phyloP scores from a whole-genome alignment of 2,797 vertebrate genomes.

The Kryptolebias ocellatus region DNA sequence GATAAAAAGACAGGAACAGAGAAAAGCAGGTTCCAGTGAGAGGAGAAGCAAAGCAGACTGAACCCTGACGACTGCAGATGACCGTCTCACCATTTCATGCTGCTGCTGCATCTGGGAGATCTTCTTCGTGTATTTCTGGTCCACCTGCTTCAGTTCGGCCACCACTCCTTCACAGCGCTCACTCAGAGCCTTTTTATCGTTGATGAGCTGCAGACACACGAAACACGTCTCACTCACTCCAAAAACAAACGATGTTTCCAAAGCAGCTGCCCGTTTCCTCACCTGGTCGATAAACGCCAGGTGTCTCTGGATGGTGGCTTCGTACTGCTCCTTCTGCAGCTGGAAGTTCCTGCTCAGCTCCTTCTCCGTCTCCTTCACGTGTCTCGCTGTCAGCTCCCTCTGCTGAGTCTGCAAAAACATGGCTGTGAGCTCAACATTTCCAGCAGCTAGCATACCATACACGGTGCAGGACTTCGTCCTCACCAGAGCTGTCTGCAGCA shows the following conservation, averaged over 20 bases:
- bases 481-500: slow-evolving; percentile 93
- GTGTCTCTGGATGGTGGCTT: slow-evolving; percentile 92
- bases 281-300: slow-evolving; percentile 96
- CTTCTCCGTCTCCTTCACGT: slow-evolving; percentile 88
- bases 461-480: neutral
- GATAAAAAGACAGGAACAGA: slow-evolving; percentile 41
- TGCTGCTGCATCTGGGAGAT: slow-evolving; percentile 91
- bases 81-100: slow-evolving; percentile 88
- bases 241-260: neutral
- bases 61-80: fast-evolving
- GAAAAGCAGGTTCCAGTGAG: slow-evolving; percentile 34
- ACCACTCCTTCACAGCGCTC: slow-evolving; percentile 90
- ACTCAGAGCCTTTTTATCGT: slow-evolving; percentile 90
- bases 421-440: neutral
- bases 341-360: slow-evolving; percentile 86
- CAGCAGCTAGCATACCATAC: neutral
- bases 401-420: slow-evolving; percentile 86
- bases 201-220: slow-evolving; percentile 84
- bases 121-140: slow-evolving; percentile 90
- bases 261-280: neutral
- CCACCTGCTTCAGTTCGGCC: slow-evolving; percentile 88
- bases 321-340: slow-evolving; percentile 92
- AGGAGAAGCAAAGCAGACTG: slow-evolving; percentile 18
- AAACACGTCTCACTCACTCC: neutral
- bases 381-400: slow-evolving; percentile 85